A percentile compares a stretch with the other conserved stretches of the same genome.
phyloP scores from a whole-genome alignment of 2,888 invertebrate species.

The Nasonia oneida region DNA sequence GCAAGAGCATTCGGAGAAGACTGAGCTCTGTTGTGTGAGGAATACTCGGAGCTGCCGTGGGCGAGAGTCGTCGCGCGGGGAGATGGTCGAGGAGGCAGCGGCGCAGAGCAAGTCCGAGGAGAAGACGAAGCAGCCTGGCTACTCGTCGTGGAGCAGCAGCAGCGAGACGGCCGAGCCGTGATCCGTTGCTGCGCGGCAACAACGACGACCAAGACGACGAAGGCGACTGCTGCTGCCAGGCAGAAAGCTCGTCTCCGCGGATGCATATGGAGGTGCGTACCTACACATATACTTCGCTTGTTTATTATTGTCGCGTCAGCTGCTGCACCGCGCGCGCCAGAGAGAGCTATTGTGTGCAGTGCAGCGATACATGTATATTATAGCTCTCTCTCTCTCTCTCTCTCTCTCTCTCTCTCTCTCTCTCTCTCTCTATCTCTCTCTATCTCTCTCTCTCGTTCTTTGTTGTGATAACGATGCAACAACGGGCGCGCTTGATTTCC shows the following conservation, averaged over 20 bases:
- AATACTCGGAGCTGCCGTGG: background rate
- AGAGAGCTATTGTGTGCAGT: background rate
- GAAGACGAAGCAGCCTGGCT: conserved; percentile 52
- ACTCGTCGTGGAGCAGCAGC: conserved; percentile 15
- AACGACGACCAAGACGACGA: background rate
- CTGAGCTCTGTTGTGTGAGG: background rate
- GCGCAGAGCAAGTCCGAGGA: background rate
- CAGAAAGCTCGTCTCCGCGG: conserved; percentile 30
- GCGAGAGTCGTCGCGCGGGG: conserved; percentile 15
- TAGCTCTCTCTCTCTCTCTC: background rate
- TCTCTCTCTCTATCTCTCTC: too few relatives aligned
- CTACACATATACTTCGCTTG: background rate
- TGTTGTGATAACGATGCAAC: conserved; percentile 20
- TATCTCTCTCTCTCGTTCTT: background rate
- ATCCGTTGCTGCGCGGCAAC: conserved; percentile 30
- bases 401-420: too few relatives aligned
- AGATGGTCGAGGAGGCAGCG: conserved; percentile 43
- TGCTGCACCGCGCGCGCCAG: background rate
- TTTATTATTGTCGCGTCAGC: conserved; percentile 17
- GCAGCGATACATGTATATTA: background rate
- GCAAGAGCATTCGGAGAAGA: background rate
- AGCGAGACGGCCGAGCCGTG: conserved; percentile 43
- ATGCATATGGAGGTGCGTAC: conserved; percentile 58
- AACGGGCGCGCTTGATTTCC: background rate
- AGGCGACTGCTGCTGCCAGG: background rate